Percentiles rank a stretch among this genome's conserved stretches.
These are phyloP conservation scores for Metridium senile DNA, from an alignment of 92 coral and sea anemone genomes.

Conservation along the genomic window DNA sequence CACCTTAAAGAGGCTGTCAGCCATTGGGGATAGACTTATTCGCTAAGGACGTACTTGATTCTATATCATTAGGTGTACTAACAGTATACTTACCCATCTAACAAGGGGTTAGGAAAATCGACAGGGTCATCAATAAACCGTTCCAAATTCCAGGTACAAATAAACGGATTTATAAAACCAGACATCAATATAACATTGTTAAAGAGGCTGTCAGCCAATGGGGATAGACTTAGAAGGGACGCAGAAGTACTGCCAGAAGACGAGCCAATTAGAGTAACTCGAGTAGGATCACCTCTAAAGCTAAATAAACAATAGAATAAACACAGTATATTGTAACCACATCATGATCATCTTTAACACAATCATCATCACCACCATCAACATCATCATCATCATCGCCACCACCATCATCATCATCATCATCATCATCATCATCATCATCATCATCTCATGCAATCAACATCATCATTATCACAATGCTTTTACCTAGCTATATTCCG, in stretches of 20 bases:
- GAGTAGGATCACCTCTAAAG: background rate
- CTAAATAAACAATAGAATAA: background rate
- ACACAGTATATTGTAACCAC: background rate
- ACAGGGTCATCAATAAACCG: background rate
- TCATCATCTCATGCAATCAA: background rate
- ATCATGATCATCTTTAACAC: background rate
- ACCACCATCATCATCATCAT: too few species aligned
- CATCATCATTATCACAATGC: background rate
- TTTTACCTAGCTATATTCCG: background rate
- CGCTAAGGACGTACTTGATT: too few species aligned
- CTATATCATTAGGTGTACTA: too few species aligned
- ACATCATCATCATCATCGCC: background rate
- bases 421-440: background rate
- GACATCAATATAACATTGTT: background rate
- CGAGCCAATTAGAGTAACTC: background rate
- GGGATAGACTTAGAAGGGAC: background rate
- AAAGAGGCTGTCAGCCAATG: background rate
- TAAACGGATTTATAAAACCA: background rate
- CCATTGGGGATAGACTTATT: too few species aligned
- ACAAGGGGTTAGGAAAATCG: too few species aligned
- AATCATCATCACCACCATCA: background rate
- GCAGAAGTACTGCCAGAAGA: background rate
- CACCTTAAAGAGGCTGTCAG: too few species aligned
- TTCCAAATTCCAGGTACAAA: background rate
- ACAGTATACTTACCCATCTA: too few species aligned